Evolutionary conservation across 2,113 vertebrate genomes (phyloP).

Genomic region (Eulemur macaco): DNA sequence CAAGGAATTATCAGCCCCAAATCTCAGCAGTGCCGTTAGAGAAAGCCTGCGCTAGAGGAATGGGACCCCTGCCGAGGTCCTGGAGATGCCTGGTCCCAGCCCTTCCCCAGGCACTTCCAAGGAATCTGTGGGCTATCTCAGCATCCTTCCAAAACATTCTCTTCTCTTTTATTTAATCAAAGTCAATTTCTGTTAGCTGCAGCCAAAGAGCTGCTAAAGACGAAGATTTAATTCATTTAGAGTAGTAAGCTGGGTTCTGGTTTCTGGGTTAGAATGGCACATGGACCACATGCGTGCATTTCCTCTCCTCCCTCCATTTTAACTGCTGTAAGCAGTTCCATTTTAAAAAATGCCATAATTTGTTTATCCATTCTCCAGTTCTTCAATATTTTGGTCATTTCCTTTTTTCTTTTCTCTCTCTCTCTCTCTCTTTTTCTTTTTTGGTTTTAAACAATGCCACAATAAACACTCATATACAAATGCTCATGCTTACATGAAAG

Average conservation of each 20-base stretch:
- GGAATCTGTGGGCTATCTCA: neutral
- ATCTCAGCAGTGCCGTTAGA: neutral
- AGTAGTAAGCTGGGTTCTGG: neutral
- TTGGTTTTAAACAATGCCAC: neutral
- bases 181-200: neutral
- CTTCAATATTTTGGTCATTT: neutral
- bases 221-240: neutral
- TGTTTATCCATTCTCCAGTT: neutral
- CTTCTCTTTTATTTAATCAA: neutral
- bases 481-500: neutral
- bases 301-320: neutral
- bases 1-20: neutral
- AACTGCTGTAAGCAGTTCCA: neutral
- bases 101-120: neutral
- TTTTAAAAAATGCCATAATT: neutral
- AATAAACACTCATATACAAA: neutral
- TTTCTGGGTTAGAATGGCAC: neutral
- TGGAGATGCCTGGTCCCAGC: neutral
- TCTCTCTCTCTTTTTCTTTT: no score
- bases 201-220: neutral
- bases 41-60: neutral
- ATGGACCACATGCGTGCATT: neutral
- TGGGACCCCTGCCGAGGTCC: neutral
- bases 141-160: neutral
- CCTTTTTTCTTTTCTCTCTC: no score